Conservation (phyloP, 1,140 invertebrate genomes). For the Anastrepha ludens region DNA sequence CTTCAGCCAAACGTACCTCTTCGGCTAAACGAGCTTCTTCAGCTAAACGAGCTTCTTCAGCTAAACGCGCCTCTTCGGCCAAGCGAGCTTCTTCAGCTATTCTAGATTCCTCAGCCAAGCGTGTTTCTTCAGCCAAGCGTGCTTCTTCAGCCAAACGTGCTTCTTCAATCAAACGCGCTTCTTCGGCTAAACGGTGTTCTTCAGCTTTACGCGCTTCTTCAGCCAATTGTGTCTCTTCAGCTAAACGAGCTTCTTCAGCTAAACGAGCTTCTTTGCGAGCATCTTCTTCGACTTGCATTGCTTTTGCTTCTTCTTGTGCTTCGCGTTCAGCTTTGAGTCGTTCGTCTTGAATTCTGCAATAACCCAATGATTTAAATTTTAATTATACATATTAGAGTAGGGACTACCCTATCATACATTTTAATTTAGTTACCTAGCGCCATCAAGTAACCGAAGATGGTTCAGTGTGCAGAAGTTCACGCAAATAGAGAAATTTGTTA, state of each 20-base stretch:
- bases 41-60: conserved; percentile 70
- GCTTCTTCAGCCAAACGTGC: conserved; percentile 74
- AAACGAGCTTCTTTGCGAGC: conserved; percentile 75
- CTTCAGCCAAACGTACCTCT: conserved; percentile 74
- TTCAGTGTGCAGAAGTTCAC: no score
- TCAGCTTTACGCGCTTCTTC: conserved; percentile 76
- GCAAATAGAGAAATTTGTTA: no score
- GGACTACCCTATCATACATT: no score
- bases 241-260: conserved; percentile 76
- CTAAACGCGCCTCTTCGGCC: conserved; percentile 76
- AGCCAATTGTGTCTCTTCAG: conserved; percentile 70
- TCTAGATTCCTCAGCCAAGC: conserved; percentile 75
- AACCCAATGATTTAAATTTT: conserved; percentile 51
- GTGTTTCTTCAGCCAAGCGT: conserved; percentile 74
- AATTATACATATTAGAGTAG: background rate
- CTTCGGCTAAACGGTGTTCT: conserved; percentile 71
- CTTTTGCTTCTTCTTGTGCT: conserved; percentile 61
- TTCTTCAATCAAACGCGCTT: conserved; percentile 74
- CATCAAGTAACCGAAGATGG: no score
- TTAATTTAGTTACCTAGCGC: no score
- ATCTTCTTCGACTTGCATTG: conserved; percentile 74
- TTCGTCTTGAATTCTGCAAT: conserved; percentile 70
- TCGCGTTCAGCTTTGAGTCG: no score
- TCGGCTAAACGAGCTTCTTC: conserved; percentile 76
- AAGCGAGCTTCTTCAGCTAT: conserved; percentile 75